phyloP scores from a whole-genome alignment of 2,797 vertebrate genomes.

The Strix occidentalis region DNA sequence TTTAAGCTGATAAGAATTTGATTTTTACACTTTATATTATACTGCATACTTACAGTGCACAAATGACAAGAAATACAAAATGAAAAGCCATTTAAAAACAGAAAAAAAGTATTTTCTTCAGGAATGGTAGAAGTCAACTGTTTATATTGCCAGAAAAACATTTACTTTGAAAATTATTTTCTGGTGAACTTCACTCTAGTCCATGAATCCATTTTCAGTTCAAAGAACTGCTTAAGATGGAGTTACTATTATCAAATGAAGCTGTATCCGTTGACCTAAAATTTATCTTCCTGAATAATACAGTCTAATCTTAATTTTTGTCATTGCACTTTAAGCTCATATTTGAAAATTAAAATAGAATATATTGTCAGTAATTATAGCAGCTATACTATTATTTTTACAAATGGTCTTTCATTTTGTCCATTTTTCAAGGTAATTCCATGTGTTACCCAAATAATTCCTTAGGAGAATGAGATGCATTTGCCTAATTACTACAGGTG shows the following conservation, averaged over 20 bases:
- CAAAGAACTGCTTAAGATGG: neutral
- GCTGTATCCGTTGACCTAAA: neutral
- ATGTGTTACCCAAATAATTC: neutral
- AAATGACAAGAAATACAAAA: neutral
- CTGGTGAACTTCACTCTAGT: neutral
- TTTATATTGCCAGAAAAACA: neutral
- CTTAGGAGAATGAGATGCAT: neutral
- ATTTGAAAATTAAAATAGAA: neutral
- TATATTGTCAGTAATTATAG: neutral
- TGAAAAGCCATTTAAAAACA: neutral
- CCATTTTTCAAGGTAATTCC: constrained; percentile 16
- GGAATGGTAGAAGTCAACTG: neutral
- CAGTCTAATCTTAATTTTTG: neutral
- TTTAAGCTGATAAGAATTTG: neutral
- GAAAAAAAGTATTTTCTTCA: neutral
- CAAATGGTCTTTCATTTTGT: neutral
- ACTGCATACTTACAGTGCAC: neutral
- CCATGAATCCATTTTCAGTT: neutral
- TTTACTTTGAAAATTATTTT: neutral
- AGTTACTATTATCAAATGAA: neutral
- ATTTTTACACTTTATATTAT: neutral
- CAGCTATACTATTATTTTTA: neutral
- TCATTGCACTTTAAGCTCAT: neutral
- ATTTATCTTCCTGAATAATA: neutral
- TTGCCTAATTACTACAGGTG: constrained; percentile 35